Base-by-base conservation (phyloP, 37 sponge, comb jelly and placozoan species). In the Halisarca cf. caerulea region DNA sequence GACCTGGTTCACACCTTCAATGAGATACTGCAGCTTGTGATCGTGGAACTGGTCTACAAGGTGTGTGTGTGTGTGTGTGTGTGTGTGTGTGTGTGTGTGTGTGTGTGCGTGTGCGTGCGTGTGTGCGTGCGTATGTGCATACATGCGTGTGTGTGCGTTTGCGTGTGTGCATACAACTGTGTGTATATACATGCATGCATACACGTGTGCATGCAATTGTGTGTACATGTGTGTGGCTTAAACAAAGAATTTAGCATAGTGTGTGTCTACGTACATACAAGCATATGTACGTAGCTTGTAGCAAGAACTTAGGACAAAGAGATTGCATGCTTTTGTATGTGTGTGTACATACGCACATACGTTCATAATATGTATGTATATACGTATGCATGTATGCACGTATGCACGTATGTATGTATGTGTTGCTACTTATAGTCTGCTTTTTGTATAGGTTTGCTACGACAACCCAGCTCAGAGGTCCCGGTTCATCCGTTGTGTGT, bases 41-140 rank as follows among this genome's bases (percentile, higher is more conserved):
- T 99, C 27, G 99, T 99, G 55, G 99, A 99, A 86, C 89, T 99
- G 30, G 94, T 99, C 30, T 99, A 99, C 91, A 99, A 99, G 91
- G 99, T 94, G 44, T 35, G 83, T 23, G 24, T 37, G 45, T 37
- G 45, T 15, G 44, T 6, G 45, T 43, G 42, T n/a, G 24, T n/a
- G 14, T 33, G 59, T 59, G 55, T 21, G 25, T 30, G 80, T 53
- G 55, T 23, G 25, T 6, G 33, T 21, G 80, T 47, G 69, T 7
- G 69, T 8, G 33, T 8, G 69, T 27, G 69, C 17, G 69, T 28
- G 53, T 42, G 21, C 23, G 45, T 21, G 51, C 32, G 80, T 53
- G 55, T 1, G 1, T 23, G 28, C 25, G 35, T 25, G 51, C 11
- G 51, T 47, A 47, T 47, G 51, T 47, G 51, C 11, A 11, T 47